Base-by-base conservation (phyloP, 2,888 invertebrate species). In the Tenthredo scrophulariae region DNA sequence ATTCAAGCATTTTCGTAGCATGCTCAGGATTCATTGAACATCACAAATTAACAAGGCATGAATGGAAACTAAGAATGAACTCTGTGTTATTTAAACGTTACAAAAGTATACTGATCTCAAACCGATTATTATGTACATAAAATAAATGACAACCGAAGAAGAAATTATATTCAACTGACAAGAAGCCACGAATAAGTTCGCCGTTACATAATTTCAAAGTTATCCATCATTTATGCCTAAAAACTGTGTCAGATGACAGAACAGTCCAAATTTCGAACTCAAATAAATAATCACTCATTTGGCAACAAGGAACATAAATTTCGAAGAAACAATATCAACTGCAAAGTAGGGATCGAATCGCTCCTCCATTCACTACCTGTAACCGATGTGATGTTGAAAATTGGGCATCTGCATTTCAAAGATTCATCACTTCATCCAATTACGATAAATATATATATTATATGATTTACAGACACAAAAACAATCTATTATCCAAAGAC, bases 401-500 rank as follows among this genome's bases (percentile, higher is more conserved):
- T 80, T 62, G 80, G 26, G 80, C 62, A 80, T 62, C 62, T 80
- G 58, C 58, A 80, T 43, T n/a, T 77, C 50, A 9, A 77, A 26
- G 18, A 50, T 50, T 77, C n/a, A 77, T 77, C 33, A 77, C 26
- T 54, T 50, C 54, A 77, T 54, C 50, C 29, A 29, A 29, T 46
- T n/a, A 77, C 18, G 15, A 62, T 37, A 62, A 62, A 65, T 65
- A 29, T 65, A 29, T 22, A 33, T 26, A 65, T 65, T 65, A 26
- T 29, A 80, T 80, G 80, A 80, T 58, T 80, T 62, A 80, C 37
- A 40, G 80, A 62, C 29, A 62, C 58, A 37, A 80, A 7, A 62
- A 80, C 40, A 80, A 62, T 22, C 18, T 58, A 58, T 80, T 80
- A 80, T 58, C 80, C 80, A 80, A 80, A 80, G 80, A 80, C 58